Evolutionary conservation across 1,140 invertebrate species (phyloP), one percentile per base, ranked within the genome.

Genomic region (Drosophila varians): DNA sequence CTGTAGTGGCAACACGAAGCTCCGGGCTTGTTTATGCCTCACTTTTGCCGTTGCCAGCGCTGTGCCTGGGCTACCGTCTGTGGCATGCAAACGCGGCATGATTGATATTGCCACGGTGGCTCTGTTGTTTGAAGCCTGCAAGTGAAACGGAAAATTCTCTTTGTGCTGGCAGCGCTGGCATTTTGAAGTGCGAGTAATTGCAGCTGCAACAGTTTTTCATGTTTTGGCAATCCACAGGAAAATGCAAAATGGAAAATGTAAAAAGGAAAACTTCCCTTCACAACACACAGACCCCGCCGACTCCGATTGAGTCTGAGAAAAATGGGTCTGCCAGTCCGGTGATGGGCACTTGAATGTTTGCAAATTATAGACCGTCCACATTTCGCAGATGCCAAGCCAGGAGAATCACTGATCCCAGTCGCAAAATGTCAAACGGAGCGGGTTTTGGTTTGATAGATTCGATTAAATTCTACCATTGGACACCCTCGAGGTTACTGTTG

Each of bases 141-240:
- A 36, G 34, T 7, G 34, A 5, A 84, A 58, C 71, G 61, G 80
- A 84, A 87, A 47, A 84, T 84, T 84, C 82, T 84, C 82, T 80
- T 84, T 84, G 80, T 86, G 69, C 80, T 74, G n/a, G n/a, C 76
- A 84, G 74, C 65, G 80, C 87, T 84, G 80, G 80, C 80, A 84
- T 84, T 84, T 84, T 84, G 80, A 84, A 84, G 82, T 84, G 80
- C 80, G 80, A 84, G 82, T 84, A 84, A 84, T 84, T 84, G 80
- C 80, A 84, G 80, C 76, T 86, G 82, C 82, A 84, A 84, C 86
- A 86, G 72, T 87, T 86, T 86, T 84, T 79, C 80, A 79, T 86
- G 80, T 84, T 74, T 74, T 57, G 70, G 58, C 58, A 65, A 65
- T 65, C 61, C 47, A 45, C 65, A 65, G 62, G 16, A 6, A 16